Evolutionary conservation across 1,140 invertebrate genomes (phyloP).

Genomic region (Eueides isabella): DNA sequence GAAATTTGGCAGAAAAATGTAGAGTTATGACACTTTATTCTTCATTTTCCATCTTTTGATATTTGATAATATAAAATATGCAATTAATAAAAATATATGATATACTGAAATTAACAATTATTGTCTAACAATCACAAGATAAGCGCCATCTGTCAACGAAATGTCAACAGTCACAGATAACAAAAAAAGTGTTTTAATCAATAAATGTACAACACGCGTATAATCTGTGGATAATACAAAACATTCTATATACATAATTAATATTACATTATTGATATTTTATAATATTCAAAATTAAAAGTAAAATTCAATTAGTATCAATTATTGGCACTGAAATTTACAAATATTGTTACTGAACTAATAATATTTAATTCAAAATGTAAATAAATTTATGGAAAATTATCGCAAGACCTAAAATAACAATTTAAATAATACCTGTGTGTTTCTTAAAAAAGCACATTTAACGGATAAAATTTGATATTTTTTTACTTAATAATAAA

Average conservation of each 20-base stretch:
- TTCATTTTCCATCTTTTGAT: no score
- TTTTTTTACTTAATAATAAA: no score
- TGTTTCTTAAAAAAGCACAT: no score
- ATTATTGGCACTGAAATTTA: background rate
- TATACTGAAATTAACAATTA: background rate
- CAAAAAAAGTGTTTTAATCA: background rate
- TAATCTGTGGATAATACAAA: slow-evolving; percentile 1
- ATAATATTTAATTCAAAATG: background rate
- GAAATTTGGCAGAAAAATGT: no score
- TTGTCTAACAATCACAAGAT: background rate
- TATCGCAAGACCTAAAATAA: no score
- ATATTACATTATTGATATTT: background rate
- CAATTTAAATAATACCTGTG: no score
- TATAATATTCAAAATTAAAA: background rate
- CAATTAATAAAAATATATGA: no score
- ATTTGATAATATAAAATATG: no score
- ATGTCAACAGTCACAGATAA: background rate
- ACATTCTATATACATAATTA: slow-evolving; percentile 1
- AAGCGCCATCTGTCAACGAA: slow-evolving; percentile 6
- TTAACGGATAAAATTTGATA: no score
- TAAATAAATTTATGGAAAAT: no score
- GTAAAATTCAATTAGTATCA: background rate
- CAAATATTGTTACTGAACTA: background rate
- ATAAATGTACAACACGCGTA: background rate
- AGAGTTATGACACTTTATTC: background rate